Base-by-base conservation (phyloP, 2,113 vertebrate species). In the Hippoglossus stenolepis region DNA sequence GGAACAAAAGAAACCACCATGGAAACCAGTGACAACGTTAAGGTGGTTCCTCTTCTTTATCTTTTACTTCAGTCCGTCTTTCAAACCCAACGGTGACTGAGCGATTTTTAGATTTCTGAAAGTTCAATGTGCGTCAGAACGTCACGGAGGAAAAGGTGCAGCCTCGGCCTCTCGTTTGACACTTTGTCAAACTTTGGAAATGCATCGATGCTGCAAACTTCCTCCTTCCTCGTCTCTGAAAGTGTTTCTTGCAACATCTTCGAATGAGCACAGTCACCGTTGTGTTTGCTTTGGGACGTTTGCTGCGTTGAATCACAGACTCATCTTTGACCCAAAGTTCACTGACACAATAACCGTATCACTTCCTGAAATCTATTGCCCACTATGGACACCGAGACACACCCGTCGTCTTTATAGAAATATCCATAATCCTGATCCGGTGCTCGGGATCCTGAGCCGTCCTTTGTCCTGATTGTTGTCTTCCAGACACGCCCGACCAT, bases 401-500 rank as follows among this genome's bases (percentile, higher is more conserved):
- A 21, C 51, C 51, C 20, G 7, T 51, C 51, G 8, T n/a, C 18
- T 10, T 0, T 2, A 54, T 20, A 17, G 17, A 20, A 8, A 51
- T 51, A 18, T 15, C 24, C 13, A 17, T 47, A 47, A 47, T 21
- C 51, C 51, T 2, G 45, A 17, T 18, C 51, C 51, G 3, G 51
- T 10, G 51, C 20, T 9, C 20, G 20, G 51, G 51, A 54, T 54
- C 51, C 17, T 49, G 0, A n/a, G 12, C 31, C 38, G 2, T 45
- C 57, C 62, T 70, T 86, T 75, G 63, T 80, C 35, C 68, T n/a
- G n/a, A 54, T 47, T 78, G 61, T 47, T 23, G 15, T 40, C 65
- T 69, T 66, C 14, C 12, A 38, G 71, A 77, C 75, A 84, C 75
- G 3, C 69, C 76, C 51, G 5, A 45, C 47, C 35, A 17, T 31